Evolutionary conservation across 2,888 invertebrate species (phyloP).

Genomic region (Polylopha cassiicola): DNA sequence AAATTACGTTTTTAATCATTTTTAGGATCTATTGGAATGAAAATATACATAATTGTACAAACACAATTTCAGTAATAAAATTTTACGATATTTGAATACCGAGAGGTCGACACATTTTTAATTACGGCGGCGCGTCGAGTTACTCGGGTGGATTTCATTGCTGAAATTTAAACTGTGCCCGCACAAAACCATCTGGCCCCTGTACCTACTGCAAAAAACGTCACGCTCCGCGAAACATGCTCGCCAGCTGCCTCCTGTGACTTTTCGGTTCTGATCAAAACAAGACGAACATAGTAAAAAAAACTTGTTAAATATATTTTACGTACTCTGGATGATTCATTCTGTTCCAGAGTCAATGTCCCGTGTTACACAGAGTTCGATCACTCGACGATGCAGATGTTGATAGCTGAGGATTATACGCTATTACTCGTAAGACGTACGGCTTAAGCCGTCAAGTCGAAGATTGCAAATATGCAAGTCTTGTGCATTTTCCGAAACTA

Average conservation of each 20-base stretch:
- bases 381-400: too few species aligned
- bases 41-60: constrained; percentile 21
- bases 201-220: constrained; percentile 70
- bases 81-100: constrained; percentile 20
- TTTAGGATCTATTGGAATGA: too few species aligned
- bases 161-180: constrained; percentile 59
- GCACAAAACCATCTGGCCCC: constrained; percentile 48
- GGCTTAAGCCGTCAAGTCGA: too few species aligned
- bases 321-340: too few species aligned
- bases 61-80: constrained; percentile 19
- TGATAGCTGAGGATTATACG: too few species aligned
- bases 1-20: too few species aligned
- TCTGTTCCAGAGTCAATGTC: too few species aligned
- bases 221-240: constrained; percentile 64
- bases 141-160: constrained; percentile 54
- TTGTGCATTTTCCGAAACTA: too few species aligned
- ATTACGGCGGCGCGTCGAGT: constrained; percentile 38
- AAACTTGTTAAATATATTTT: too few species aligned
- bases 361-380: too few species aligned
- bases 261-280: constrained; percentile 12
- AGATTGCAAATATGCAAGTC: too few species aligned
- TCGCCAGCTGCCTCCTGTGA: constrained; percentile 46
- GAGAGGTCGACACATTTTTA: constrained; percentile 34
- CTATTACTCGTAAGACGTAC: too few species aligned
- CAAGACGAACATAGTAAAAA: neutral